Conservation (phyloP, 2,797 vertebrate species). For the Ibycter americanus region DNA sequence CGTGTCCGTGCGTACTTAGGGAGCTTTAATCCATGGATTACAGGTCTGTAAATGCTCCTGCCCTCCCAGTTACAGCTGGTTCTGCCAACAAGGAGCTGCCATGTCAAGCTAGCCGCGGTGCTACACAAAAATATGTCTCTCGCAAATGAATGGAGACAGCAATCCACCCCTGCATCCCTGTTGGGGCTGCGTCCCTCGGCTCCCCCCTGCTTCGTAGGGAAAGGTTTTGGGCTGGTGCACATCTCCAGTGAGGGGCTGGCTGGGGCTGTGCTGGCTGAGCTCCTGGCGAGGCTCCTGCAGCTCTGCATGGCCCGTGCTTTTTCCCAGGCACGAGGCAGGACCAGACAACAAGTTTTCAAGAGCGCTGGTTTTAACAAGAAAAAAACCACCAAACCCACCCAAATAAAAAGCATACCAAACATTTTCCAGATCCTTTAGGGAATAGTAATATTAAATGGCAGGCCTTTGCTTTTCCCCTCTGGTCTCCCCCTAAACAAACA, state of each 20-base stretch:
- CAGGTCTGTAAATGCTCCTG: neutral
- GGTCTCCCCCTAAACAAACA: constrained; percentile 16
- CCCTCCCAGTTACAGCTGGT: neutral
- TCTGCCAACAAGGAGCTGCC: neutral
- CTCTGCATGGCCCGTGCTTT: rapidly evolving
- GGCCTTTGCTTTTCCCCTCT: neutral
- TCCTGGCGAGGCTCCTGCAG: neutral
- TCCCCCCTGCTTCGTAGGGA: rapidly evolving
- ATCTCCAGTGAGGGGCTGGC: rapidly evolving
- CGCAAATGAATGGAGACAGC: neutral
- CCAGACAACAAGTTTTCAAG: neutral
- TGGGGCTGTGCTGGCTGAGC: rapidly evolving
- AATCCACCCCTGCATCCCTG: neutral
- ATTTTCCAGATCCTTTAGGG: constrained; percentile 3
- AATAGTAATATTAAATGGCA: neutral
- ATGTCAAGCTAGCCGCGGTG: neutral
- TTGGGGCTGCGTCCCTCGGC: neutral
- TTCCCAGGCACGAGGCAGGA: neutral
- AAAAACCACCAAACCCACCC: neutral
- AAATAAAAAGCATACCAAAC: neutral
- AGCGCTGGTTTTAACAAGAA: rapidly evolving
- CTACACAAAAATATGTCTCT: neutral
- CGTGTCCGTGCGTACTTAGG: neutral
- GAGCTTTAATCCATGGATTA: constrained; percentile 23
- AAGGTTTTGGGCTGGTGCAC: neutral